These are phyloP conservation scores for Halichoerus grypus DNA, from an alignment of 2,113 vertebrate species.

Conservation along the genomic window DNA sequence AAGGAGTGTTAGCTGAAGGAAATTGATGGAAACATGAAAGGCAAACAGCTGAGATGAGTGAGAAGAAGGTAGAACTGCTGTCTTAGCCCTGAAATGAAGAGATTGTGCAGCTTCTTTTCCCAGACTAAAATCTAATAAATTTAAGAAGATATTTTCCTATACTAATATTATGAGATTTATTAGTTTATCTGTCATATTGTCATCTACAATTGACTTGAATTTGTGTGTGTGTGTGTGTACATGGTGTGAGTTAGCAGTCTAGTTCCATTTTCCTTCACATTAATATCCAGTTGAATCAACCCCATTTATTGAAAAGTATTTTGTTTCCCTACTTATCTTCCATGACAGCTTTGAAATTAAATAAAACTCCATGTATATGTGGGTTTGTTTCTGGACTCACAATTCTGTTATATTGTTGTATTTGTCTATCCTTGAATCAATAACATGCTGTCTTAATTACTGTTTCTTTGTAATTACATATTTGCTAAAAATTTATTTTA, in stretches of 20 bases:
- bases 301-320: neutral
- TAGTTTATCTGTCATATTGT: neutral
- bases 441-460: slow-evolving; percentile 30
- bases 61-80: neutral
- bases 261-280: slow-evolving; percentile 1
- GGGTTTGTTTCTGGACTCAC: neutral
- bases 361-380: neutral
- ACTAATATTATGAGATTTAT: neutral
- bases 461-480: neutral
- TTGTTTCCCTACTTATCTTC: neutral
- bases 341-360: neutral
- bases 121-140: neutral
- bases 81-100: neutral
- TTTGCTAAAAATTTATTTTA: neutral
- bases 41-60: neutral
- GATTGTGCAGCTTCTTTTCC: neutral
- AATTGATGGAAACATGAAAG: neutral
- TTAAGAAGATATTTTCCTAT: neutral
- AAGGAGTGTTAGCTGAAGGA: neutral
- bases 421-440: neutral
- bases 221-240: neutral
- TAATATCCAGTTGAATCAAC: neutral
- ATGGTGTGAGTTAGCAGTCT: neutral
- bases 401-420: slow-evolving; percentile 4
- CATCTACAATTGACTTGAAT: neutral